Base-by-base conservation (phyloP, 2,113 vertebrate species). In the Phalacrocorax brasilianus region DNA sequence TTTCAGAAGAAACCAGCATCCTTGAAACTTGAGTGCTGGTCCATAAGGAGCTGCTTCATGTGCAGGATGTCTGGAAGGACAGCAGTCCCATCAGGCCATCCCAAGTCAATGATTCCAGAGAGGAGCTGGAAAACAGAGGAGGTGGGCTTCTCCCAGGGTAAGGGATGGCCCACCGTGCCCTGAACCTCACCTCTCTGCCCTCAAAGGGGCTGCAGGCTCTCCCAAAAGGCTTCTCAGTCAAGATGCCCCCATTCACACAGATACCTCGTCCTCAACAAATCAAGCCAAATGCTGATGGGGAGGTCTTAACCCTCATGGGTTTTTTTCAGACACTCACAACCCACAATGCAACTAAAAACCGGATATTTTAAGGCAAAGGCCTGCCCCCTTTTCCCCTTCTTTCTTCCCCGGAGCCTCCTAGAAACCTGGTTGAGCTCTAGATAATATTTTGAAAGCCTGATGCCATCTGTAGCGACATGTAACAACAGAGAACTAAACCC, bases 401-500 rank as follows among this genome's bases (percentile, higher is more conserved):
- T 50, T 27, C 55, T 82, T 88, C 90, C 47, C 14, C 0, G 0
- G 58, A 77, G 62, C 13, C 22, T 93, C 76, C 85, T 93, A 71
- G 95, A 97, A 94, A 84, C 45, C 49, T 72, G 73, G 68, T n/a
- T 19, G 67, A 96, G 93, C 90, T 91, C 81, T 78, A 85, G 91
- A 56, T n/a, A 85, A 63, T 52, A 81, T 94, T 91, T 84, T n/a
- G 40, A 73, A 92, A 93, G 87, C 65, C 75, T 66, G 70, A 73
- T 95, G 86, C 96, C 95, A 72, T 97, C 95, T 93, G 82, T 76
- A 94, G 92, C 22, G 24, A 52, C 71, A 87, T 3, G 2, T 71
- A 91, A 83, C 23, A 38, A 91, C 68, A 59, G 77, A 94, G 72
- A 96, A n/a, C 86, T 93, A 90, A 97, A 97, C 96, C 89, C 79